Conservation (phyloP, 2,113 vertebrate genomes). For the Lepisosteus oculatus region DNA sequence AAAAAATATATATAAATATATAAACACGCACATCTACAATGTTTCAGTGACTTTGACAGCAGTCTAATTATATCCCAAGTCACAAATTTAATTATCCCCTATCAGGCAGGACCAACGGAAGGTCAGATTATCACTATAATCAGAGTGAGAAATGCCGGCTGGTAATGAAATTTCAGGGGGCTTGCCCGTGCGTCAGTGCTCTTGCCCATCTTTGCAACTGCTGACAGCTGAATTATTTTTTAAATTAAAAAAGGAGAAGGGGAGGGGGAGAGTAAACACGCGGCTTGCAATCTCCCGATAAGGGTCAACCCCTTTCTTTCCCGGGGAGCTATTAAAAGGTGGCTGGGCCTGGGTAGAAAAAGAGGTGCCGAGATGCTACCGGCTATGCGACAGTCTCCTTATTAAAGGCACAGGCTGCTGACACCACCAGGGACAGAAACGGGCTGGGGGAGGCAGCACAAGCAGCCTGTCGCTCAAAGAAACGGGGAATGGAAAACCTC, state of each 20-base stretch:
- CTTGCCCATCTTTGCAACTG: slow-evolving; percentile 22
- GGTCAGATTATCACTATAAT: slow-evolving; percentile 8
- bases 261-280: slow-evolving; percentile 27
- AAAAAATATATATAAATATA: too few species aligned
- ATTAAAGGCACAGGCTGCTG: not conserved
- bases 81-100: slow-evolving; percentile 41
- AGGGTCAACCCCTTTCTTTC: slow-evolving; percentile 20
- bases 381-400: not conserved
- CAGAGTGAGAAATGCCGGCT: not conserved
- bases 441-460: slow-evolving; percentile 16
- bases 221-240: slow-evolving; percentile 39
- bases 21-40: slow-evolving; percentile 20
- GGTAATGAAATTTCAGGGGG: slow-evolving; percentile 29
- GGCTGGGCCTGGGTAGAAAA: not conserved
- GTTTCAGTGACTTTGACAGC: slow-evolving; percentile 26
- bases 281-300: slow-evolving; percentile 31
- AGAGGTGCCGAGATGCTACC: not conserved
- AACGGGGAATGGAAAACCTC: too few species aligned
- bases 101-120: slow-evolving; percentile 26
- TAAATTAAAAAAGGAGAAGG: slow-evolving; percentile 36
- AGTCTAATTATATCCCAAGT: slow-evolving; percentile 37
- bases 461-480: not conserved
- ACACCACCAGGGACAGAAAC: slow-evolving; percentile 21
- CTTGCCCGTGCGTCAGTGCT: slow-evolving; percentile 18
- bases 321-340: slow-evolving; percentile 6